A percentile compares a stretch with the other conserved stretches of the same genome.
phyloP scores from a whole-genome alignment of 2,113 vertebrate species.

The Cheilinus undulatus region DNA sequence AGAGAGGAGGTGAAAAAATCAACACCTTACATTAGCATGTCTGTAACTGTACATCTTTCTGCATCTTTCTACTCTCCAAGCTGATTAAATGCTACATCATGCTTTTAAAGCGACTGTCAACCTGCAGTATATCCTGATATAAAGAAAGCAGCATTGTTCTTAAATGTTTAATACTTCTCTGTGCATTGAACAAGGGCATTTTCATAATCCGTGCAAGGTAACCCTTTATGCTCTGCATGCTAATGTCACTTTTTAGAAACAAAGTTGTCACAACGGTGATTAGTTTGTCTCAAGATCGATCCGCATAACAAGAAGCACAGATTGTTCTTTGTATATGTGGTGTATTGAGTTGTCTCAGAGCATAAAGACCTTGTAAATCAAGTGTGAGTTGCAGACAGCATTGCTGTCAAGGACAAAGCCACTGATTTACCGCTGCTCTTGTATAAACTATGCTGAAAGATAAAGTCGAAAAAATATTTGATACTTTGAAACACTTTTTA shows the following conservation, averaged over 20 bases:
- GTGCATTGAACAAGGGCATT: neutral
- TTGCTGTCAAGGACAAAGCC: no score
- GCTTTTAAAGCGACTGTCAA: neutral
- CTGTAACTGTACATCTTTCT: neutral
- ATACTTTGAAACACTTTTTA: no score
- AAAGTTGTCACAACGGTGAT: neutral
- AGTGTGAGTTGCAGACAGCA: no score
- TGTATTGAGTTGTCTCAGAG: no score
- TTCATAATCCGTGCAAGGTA: neutral
- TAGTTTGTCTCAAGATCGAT: neutral
- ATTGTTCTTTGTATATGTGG: neutral
- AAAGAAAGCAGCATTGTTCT: neutral
- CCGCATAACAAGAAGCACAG: neutral
- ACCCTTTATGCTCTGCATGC: neutral
- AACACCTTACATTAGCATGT: neutral
- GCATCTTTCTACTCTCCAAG: neutral
- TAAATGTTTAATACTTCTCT: slow-evolving; percentile 6
- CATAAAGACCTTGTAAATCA: no score
- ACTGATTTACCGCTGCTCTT: no score
- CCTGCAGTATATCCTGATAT: neutral
- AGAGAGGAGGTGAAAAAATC: neutral
- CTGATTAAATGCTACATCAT: neutral
- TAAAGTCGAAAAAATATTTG: no score
- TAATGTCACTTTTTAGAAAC: neutral
- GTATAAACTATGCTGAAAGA: no score